Evolutionary conservation across 30 jellyfish, hydroid and myxozoan species (phyloP).

Genomic region (Haliclystus octoradiatus): DNA sequence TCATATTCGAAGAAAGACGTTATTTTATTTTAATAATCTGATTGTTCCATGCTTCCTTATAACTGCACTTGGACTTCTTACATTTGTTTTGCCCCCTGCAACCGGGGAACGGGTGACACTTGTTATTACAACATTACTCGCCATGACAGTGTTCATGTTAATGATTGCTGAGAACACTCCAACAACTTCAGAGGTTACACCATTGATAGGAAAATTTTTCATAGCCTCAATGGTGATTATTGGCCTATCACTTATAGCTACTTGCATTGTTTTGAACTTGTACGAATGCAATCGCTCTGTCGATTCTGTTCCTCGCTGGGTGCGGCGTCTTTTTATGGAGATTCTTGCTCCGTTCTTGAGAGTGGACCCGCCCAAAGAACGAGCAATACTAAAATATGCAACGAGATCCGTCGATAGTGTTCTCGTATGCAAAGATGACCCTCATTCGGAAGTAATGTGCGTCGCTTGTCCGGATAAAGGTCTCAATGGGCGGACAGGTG

Average conservation of each 20-base stretch:
- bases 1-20: conserved; percentile 68
- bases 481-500: conserved; percentile 8
- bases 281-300: conserved; percentile 65
- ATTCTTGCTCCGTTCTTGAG: conserved; percentile 73
- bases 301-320: conserved; percentile 56
- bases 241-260: conserved; percentile 77
- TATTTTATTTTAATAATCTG: conserved; percentile 73
- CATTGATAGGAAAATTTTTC: conserved; percentile 69
- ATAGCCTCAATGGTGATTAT: conserved; percentile 88
- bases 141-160: conserved; percentile 88
- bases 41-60: conserved; percentile 80
- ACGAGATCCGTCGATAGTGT: conserved; percentile 24
- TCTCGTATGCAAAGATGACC: conserved; percentile 15
- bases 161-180: conserved; percentile 91
- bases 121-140: conserved; percentile 76
- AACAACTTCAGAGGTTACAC: conserved; percentile 79
- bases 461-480: too few relatives aligned
- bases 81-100: conserved; percentile 86
- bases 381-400: conserved; percentile 19
- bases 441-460: conserved; percentile 34
- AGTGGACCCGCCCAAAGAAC: conserved; percentile 58
- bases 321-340: conserved; percentile 45
- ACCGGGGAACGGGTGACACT: conserved; percentile 93
- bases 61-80: conserved; percentile 66
- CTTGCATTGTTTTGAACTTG: conserved; percentile 69